Evolutionary conservation across 1,140 invertebrate species (phyloP), one percentile per base, ranked within the genome.

Genomic region (Drosophila fuyamai): DNA sequence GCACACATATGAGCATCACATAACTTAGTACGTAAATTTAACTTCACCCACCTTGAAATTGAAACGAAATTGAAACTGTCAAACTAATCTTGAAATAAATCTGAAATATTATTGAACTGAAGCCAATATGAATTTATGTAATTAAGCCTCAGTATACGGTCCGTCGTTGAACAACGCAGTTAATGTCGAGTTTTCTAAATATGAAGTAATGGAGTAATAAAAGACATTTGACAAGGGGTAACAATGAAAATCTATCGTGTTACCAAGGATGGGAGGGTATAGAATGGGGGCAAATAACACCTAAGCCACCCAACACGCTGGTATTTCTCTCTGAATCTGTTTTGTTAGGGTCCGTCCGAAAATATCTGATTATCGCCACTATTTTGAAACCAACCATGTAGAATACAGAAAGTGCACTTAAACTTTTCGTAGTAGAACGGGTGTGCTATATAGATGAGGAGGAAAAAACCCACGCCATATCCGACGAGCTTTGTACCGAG

Each of bases 221-320:
- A 29, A 10, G 23, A 9, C 38, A 4, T 7, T 29, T 50, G 23
- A n/a, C 3, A 50, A 50, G 47, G 47, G 47, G 47, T 50, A 50
- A 50, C 47, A 13, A n/a, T n/a, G 7, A 50, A n/a, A 27, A 50
- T 50, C 13, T 29, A n/a, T 40, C 4, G 13, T n/a, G 7, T 48
- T 48, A 48, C 23, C 9, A 50, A 23, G 47, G 47, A 4, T n/a
- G 13, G 23, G 47, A 48, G 23, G 23, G 47, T 48, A 48, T n/a
- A 48, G 47, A 48, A 27, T 48, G 47, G 47, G 27, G 47, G 27
- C n/a, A 18, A 50, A 14, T 10, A 2, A 32, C 47, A 50, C 23
- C 47, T 50, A 12, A 50, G 47, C 47, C 47, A 32, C n/a, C 40
- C 40, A 41, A 14, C n/a, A 14, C 23, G 47, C 47, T n/a, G 12